phyloP scores from a whole-genome alignment of 1,140 invertebrate genomes.

The Eupristina koningsbergeri region DNA sequence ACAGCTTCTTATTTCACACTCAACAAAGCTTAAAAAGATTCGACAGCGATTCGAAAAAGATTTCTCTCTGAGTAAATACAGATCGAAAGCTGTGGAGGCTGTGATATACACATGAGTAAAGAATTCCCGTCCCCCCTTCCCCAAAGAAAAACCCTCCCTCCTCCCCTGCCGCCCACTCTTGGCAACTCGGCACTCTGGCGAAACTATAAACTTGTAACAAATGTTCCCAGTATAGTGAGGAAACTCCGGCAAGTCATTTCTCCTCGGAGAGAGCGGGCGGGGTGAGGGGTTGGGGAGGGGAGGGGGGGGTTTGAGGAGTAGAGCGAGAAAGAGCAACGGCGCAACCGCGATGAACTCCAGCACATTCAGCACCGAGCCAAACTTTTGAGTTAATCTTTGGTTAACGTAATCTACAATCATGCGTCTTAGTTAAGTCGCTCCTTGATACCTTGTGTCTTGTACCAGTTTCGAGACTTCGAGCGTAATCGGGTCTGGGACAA shows the following conservation, averaged over 20 bases:
- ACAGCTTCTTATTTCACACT: neutral
- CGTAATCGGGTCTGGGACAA: neutral
- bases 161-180: neutral
- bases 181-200: neutral
- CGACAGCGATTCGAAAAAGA: neutral
- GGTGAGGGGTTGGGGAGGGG: too few relatives aligned
- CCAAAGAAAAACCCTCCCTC: too few relatives aligned
- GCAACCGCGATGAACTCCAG: conserved; percentile 19
- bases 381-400: conserved; percentile 46
- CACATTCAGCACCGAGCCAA: neutral
- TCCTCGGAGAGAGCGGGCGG: neutral
- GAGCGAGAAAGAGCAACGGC: neutral
- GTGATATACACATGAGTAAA: conserved; percentile 5
- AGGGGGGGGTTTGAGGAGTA: too few relatives aligned
- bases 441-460: conserved; percentile 19
- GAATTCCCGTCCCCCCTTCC: too few relatives aligned
- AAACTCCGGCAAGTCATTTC: conserved; percentile 28
- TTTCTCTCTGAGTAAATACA: neutral
- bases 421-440: conserved; percentile 41
- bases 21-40: neutral
- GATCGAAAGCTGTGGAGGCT: neutral
- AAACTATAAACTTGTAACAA: conserved; percentile 49
- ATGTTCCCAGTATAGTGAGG: conserved; percentile 36
- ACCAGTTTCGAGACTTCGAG: neutral
- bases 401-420: conserved; percentile 47